phyloP scores from a whole-genome alignment of 2,888 invertebrate species.

The Drosophila subsilvestris region DNA sequence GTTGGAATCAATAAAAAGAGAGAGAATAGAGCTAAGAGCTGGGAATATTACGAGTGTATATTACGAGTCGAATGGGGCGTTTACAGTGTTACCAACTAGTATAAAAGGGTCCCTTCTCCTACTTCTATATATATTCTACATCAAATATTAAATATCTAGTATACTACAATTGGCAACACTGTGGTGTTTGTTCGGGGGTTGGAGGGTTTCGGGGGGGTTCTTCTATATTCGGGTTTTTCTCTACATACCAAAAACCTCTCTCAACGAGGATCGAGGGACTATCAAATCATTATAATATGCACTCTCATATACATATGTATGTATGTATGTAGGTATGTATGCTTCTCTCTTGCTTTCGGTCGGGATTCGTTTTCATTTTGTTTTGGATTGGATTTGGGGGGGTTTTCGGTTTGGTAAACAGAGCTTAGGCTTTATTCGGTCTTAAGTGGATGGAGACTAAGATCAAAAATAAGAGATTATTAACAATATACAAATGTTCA shows the following conservation, averaged over 20 bases:
- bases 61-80: constrained; percentile 16
- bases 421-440: constrained; percentile 45
- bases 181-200: constrained; percentile 1
- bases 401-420: constrained; percentile 10
- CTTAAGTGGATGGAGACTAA: constrained; percentile 28
- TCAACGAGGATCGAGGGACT: not conserved
- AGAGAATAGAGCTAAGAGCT: constrained; percentile 16
- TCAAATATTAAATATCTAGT: not conserved
- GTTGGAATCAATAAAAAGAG: constrained; percentile 2
- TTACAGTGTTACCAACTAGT: constrained; percentile 22
- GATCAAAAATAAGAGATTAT: constrained; percentile 52
- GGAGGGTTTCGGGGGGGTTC: constrained; percentile 5
- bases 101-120: constrained; percentile 3
- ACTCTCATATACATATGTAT: not conserved
- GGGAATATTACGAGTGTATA: constrained; percentile 28
- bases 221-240: constrained; percentile 17
- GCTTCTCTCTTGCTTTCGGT: constrained; percentile 4
- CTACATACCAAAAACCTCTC: constrained; percentile 17
- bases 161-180: constrained; percentile 24
- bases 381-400: not conserved
- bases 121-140: not conserved
- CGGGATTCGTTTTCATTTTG: constrained; percentile 3
- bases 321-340: not conserved
- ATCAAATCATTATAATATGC: not conserved
- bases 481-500: constrained; percentile 46